Base-by-base conservation (phyloP, 2,888 invertebrate species). In the Hecatera dysodea region DNA sequence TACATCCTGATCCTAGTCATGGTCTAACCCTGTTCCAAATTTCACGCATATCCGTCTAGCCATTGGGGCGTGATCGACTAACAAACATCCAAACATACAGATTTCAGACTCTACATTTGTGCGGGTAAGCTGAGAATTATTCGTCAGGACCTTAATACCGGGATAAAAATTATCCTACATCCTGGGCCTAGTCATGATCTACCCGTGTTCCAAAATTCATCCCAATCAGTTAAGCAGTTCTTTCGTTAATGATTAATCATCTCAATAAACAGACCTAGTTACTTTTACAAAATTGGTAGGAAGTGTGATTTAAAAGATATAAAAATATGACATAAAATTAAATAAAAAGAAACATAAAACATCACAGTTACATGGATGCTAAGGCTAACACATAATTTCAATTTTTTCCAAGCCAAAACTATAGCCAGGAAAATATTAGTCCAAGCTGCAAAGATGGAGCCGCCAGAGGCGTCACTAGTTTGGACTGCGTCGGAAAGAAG, bases 381-480 rank as follows among this genome's bases (percentile, higher is more conserved):
- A 12, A 39, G 11, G 11, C 36, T 2, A 39, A 15, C 3, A 12
- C 39, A 12, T 44, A 19, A 44, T 44, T 17, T 44, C 19, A 6
- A 19, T 5, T 44, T 19, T 19, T 44, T 19, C 8, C 7, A 19
- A 19, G 7, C 19, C 19, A 19, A 44, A 44, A 19, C 19, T 44
- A 1, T 9, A 52, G 1, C 7, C 17, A 22, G 44, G 12, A 42
- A 8, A 29, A n/a, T 42, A 33, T 24, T 42, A 53, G 9, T 27
- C 19, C n/a, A 29, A 59, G 15, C 50, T 36, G 22, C n/a, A 65
- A 22, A 63, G 15, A 42, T 6, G 17, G 24, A 60, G 27, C 24
- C 46, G 24, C 36, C 29, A 70, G 56, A 48, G 71, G 70, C 74
- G 65, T 66, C 66, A 60, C 56, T 57, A 72, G 66, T 24, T 68